Evolutionary conservation across 1,140 invertebrate species (phyloP).

Genomic region (Trachelipus rathkii): DNA sequence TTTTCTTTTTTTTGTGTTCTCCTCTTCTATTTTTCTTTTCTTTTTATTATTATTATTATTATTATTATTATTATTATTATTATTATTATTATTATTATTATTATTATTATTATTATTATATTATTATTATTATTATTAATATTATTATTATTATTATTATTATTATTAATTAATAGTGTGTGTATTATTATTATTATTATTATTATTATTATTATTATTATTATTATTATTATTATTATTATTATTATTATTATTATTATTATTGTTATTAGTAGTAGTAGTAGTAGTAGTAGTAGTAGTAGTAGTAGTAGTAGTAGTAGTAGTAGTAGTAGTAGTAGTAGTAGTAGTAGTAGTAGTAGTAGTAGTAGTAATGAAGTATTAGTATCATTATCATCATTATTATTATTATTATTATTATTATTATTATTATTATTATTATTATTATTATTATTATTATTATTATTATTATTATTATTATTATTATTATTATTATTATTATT

Average conservation of each 20-base stretch:
- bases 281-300: neutral
- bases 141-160: no score
- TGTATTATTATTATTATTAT: no score
- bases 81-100: no score
- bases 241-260: neutral
- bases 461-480: constrained; percentile 11
- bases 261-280: no score
- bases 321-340: no score
- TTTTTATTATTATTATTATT: no score
- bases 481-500: constrained; percentile 11
- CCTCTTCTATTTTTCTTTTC: no score
- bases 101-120: no score
- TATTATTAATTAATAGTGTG: no score
- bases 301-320: constrained; percentile 4
- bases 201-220: neutral
- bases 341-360: constrained; percentile 4
- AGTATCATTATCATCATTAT: constrained; percentile 10
- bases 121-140: no score
- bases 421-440: constrained; percentile 11
- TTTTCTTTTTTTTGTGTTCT: no score
- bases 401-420: constrained; percentile 11
- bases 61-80: no score
- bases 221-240: neutral
- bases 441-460: constrained; percentile 11
- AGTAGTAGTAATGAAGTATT: constrained; percentile 10